phyloP scores from a whole-genome alignment of 2,113 vertebrate genomes.

The Rattus rattus region DNA sequence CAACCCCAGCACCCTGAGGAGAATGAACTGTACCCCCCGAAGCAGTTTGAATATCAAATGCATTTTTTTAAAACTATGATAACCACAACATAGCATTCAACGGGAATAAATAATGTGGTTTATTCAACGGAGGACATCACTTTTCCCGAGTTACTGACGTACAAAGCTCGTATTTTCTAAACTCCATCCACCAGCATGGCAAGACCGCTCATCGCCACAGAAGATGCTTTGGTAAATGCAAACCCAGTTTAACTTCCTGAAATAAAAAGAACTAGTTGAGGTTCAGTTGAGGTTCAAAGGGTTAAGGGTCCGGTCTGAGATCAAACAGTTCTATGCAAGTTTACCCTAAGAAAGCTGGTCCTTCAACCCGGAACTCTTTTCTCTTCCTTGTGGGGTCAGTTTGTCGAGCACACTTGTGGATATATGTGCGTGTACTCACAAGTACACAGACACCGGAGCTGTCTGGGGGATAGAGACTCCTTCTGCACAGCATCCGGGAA shows the following conservation, averaged over 20 bases:
- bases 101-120: neutral
- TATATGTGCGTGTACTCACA: neutral
- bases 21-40: neutral
- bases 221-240: neutral
- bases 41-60: neutral
- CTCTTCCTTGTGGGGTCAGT: neutral
- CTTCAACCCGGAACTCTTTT: neutral
- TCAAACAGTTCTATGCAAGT: neutral
- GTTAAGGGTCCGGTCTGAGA: neutral
- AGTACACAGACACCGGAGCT: neutral
- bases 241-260: conserved; percentile 33
- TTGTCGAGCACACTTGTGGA: neutral
- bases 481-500: neutral
- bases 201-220: neutral
- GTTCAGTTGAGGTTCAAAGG: neutral
- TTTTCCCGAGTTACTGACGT: neutral
- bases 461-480: neutral
- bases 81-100: neutral
- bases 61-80: neutral
- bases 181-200: neutral
- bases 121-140: neutral
- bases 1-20: neutral
- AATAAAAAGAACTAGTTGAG: conserved; percentile 23
- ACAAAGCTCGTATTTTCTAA: neutral
- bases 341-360: neutral